Base-by-base conservation (phyloP, 92 coral and sea anemone genomes). In the Parazoanthus atlanticus region DNA sequence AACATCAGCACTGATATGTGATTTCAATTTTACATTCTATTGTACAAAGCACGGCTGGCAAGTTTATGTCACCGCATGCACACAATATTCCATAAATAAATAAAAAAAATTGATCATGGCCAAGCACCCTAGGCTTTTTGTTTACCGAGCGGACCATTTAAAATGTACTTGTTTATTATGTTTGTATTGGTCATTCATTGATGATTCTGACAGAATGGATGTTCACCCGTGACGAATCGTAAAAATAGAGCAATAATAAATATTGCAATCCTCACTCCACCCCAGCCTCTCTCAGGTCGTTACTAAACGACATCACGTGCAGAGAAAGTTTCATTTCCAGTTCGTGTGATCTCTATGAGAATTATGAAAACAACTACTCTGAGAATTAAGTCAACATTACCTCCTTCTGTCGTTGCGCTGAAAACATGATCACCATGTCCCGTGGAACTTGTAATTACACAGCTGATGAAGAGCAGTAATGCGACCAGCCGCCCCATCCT, bases 401-500 rank as follows among this genome's bases (percentile, higher is more conserved):
- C 87, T 84, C 41, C 32, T 23, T 71, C 87, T 25, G 25, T 84
- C 17, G 67, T 30, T 6, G 38, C 43, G 66, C 78, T 71, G 77
- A 84, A 84, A 49, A 84, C 78, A 21, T 25, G 87, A 40, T 84
- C 87, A 6, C 87, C 87, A 70, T 41, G 87, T 5, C 66, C 76
- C 43, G 64, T 46, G 19, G 65, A 41, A 49, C 38, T 43, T 17
- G 87, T 46, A 28, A 84, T 69, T 6, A 46, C 54, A 69, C 47
- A n/a, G 61, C 67, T 46, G 78, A 71, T 34, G 54, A 28, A 49
- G 78, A 70, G 65, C 65, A 84, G 13, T 9, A 43, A 7, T 3
- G 28, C 87, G 30, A 84, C 40, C 46, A 84, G 64, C 67, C 66
- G 87, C 61, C 66, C 87, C 87, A 84, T 84, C 65, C 87, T 84